Evolutionary conservation across 2,797 vertebrate species (phyloP), one percentile per base, ranked within the genome.

Genomic region (Lagocephalus sceleratus): DNA sequence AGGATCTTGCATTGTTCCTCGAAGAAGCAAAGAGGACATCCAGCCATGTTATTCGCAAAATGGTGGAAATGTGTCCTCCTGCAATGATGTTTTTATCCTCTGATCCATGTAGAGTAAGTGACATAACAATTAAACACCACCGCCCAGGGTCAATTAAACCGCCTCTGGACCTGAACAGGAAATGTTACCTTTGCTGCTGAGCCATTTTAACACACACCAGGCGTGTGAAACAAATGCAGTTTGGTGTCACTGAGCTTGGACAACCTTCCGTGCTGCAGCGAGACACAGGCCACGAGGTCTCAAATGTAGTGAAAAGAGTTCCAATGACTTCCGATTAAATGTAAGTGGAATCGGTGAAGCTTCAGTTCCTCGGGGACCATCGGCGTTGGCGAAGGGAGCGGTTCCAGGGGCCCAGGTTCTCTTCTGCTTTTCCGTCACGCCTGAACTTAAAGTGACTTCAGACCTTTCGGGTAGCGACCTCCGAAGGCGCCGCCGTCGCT

Each of bases 401-500:
- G 1, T 6, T 42, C 11, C 40, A 6, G 10, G 9, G 17, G 16
- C 9, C 17, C 6, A 2, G 19, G 16, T 7, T 42, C 62, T 73
- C 61, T 75, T 19, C 2, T 76, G 60, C 67, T 49, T 23, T 38
- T 63, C 15, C 15, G 48, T 19, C 19, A 23, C 43, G 43, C 11
- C 1, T 73, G 68, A 75, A 54, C 54, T 19, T 22, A 44, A 35
- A 59, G 35, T 51, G 58, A 71, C 60, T 70, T 68, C 20, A 20
- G 47, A 20, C 35, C 58, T 77, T 57, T 48, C 20, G 23, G 23
- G 35, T 71, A 68, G 66, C 51, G 20, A 42, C 35, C 59, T 46
- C 49, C 56, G 46, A 57, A 47, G 40, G 40, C 52, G 48, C 47
- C 61, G 57, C 69, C 66, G 61, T 73, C 63, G 64, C 29, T 59